Evolutionary conservation across 2,888 invertebrate genomes (phyloP), one percentile per base, ranked within the genome.

Genomic region (Gandaritis pyraliata): DNA sequence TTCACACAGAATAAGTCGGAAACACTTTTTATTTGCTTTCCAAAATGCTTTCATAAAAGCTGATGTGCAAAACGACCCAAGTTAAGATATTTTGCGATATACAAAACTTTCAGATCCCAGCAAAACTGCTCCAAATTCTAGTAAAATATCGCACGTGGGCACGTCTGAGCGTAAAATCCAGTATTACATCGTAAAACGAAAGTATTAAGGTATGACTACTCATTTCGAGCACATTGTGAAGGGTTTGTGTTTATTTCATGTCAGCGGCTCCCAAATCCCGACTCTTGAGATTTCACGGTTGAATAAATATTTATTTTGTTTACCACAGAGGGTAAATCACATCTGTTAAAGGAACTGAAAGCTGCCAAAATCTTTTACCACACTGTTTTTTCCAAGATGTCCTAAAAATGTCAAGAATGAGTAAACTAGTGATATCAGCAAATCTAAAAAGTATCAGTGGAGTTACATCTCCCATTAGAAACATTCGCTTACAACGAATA

Each of bases 241-340:
- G 38, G 50, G 38, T 18, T 39, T 50, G n/a, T 50, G 47, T 48
- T 30, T 48, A 18, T 50, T 23, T n/a, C 38, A 36, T 38, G 50
- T 36, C 13, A 38, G 33, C 33, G 16, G 13, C 16, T 49, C 11
- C 33, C 16, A 11, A 11, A n/a, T 39, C 4, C 50, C 16, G 15
- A 38, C 50, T 39, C 18, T 50, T 18, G 38, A 50, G 50, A 23
- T 50, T 50, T 50, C 6, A 36, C 16, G 38, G 38, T n/a, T 38
- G 38, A 50, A 50, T 50, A 50, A 50, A 15, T 41, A 15, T 13
- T 2, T 15, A 15, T 8, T 8, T 15, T 41, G 16, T 41, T 41
- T 15, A 13, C 39, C 33, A 33, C 33, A 33, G 8, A 33, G 33
- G 33, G 23, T 23, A 33, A 33, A 33, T 33, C 8, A 33, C 33